These are phyloP conservation scores for Dipodomys stephensi DNA, from an alignment of 2,113 vertebrate genomes.

Conservation along the genomic window DNA sequence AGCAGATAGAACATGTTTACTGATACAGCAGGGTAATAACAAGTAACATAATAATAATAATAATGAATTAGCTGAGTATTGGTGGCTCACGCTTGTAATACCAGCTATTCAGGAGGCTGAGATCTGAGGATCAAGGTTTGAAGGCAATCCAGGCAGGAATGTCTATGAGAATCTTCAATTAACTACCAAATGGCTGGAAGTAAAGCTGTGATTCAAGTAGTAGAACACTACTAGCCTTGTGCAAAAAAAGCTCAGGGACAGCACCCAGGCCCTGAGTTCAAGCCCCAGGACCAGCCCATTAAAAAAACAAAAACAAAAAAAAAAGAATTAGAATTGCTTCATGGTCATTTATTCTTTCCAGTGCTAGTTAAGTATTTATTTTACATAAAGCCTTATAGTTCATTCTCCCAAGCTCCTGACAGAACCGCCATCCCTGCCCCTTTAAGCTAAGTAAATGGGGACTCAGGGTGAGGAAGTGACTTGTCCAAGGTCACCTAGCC, in stretches of 20 bases:
- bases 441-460: conserved; percentile 59
- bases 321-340: neutral
- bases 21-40: neutral
- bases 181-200: neutral
- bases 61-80: neutral
- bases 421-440: neutral
- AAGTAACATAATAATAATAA: conserved; percentile 33
- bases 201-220: neutral
- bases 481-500: conserved; percentile 20
- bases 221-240: too few species aligned
- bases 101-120: too few species aligned
- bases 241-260: too few species aligned
- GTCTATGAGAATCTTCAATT: too few species aligned
- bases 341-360: neutral
- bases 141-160: too few species aligned
- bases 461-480: conserved; percentile 22
- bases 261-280: too few species aligned
- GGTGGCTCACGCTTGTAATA: too few species aligned
- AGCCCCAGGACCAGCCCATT: too few species aligned
- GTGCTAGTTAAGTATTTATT: conserved; percentile 14
- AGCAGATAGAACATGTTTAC: neutral
- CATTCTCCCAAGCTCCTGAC: neutral
- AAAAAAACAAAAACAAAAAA: neutral
- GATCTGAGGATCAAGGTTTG: too few species aligned
- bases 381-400: neutral